Base-by-base conservation (phyloP, 2,113 vertebrate genomes). In the Corythoichthys haematopterus region DNA sequence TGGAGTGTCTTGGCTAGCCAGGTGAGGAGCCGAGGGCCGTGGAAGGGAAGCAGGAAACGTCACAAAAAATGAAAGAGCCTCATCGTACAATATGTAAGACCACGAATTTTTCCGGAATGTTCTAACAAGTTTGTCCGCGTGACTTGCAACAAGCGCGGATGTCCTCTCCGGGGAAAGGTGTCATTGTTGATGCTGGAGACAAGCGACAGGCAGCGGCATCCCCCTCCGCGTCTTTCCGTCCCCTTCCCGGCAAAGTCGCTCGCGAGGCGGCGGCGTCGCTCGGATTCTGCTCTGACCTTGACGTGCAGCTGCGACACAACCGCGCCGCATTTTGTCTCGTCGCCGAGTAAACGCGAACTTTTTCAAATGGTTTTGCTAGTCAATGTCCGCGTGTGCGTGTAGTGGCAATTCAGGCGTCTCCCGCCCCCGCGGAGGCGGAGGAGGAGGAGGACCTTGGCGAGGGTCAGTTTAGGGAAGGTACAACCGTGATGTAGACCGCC, bases 281-380 rank as follows among this genome's bases (percentile, higher is more conserved):
- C 75, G 15, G 74, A 74, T 20, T 33, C 70, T 89, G 87, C 15
- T 33, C 70, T 89, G 87, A 89, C 88, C 88, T 88, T 90, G 84
- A 85, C 37, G 71, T 62, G 63, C 64, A 72, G 66, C 45, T 35
- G 3, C 68, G 3, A 52, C 8, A 69, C 68, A 46, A 75, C 68
- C 78, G 72, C 73, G 65, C 15, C 6, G 69, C 84, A 80, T 87
- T 69, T 69, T 67, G 15, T 55, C 43, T 5, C 0, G 58, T 1
- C 15, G 14, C 11, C 33, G 6, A 10, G 37, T 4, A 48, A 28
- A 28, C 7, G 64, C 16, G 84, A 90, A 84, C 88, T 86, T 85
- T 56, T n/a, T 45, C 57, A 64, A 69, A 51, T 43, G 20, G 48
- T 0, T 33, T 51, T 50, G 48, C 45, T 64, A 45, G 0, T 62